These are phyloP conservation scores for Aphaenogaster ashmeadi DNA, from an alignment of 1,140 invertebrate species.

Conservation along the genomic window DNA sequence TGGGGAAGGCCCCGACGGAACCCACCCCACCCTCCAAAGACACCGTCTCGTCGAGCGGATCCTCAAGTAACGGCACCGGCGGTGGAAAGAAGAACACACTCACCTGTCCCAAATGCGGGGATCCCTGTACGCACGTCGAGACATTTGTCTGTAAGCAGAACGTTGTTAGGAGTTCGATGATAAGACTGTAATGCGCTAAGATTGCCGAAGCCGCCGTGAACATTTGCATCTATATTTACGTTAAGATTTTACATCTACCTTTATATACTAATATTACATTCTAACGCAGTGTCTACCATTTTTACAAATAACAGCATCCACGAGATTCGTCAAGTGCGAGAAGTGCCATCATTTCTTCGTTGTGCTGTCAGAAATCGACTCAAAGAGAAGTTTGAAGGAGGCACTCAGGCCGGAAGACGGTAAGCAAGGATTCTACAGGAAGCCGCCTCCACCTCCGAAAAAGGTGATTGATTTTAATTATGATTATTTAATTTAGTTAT, in stretches of 20 bases:
- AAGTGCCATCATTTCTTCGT: slow-evolving; percentile 99
- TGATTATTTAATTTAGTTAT: not conserved
- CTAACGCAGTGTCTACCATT: slow-evolving; percentile 88
- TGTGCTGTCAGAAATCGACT: slow-evolving; percentile 97
- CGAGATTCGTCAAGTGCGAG: slow-evolving; percentile 98
- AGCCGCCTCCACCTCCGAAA: slow-evolving; percentile 97
- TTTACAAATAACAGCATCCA: slow-evolving; percentile 89
- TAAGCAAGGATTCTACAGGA: slow-evolving; percentile 89
- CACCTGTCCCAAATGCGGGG: slow-evolving; percentile 97
- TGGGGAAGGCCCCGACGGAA: slow-evolving; percentile 83
- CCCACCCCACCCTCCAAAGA: slow-evolving; percentile 84
- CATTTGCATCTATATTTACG: not conserved
- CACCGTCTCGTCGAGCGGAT: slow-evolving; percentile 62
- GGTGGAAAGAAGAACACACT: slow-evolving; percentile 90
- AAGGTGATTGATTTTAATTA: slow-evolving; percentile 88
- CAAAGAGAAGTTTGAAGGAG: slow-evolving; percentile 94
- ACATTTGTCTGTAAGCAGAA: slow-evolving; percentile 95
- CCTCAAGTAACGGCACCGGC: slow-evolving; percentile 80
- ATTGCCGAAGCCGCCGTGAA: not conserved
- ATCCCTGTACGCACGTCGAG: slow-evolving; percentile 98
- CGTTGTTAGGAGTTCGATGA: not conserved
- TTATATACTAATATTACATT: slow-evolving; percentile 24
- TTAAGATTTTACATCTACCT: not conserved
- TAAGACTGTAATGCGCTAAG: not conserved
- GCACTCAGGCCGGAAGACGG: slow-evolving; percentile 89